Evolutionary conservation across 2,888 invertebrate genomes (phyloP).

Genomic region (Helleia helle): DNA sequence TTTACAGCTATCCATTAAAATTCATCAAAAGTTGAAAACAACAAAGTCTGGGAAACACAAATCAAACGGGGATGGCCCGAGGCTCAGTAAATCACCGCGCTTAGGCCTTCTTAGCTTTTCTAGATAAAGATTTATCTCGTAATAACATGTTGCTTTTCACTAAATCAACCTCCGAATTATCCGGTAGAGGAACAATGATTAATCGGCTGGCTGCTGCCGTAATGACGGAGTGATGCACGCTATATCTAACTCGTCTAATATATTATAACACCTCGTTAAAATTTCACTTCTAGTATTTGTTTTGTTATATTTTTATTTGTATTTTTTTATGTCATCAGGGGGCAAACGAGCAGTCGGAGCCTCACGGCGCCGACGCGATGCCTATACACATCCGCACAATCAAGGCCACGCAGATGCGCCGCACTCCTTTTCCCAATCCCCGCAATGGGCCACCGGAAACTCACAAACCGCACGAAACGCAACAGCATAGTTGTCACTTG

Average conservation of each 20-base stretch:
- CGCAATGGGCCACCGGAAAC: no score
- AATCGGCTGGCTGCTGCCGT: constrained; percentile 59
- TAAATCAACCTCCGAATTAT: constrained; percentile 74
- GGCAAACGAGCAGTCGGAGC: no score
- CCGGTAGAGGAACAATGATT: constrained; percentile 70
- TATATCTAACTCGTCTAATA: constrained; percentile 13
- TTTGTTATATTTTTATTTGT: no score
- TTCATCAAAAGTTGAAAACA: constrained; percentile 67
- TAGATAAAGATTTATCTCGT: constrained; percentile 74
- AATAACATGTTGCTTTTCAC: constrained; percentile 73
- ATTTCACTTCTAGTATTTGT: no score
- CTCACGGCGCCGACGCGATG: no score
- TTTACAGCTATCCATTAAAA: constrained; percentile 66
- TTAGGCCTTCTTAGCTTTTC: constrained; percentile 74
- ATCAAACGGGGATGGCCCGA: constrained; percentile 59
- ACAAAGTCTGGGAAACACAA: constrained; percentile 57
- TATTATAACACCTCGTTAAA: neutral
- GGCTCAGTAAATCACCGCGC: constrained; percentile 66
- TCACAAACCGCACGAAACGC: no score
- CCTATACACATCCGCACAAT: no score
- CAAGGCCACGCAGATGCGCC: no score
- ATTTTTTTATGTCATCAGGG: no score
- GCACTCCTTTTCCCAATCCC: no score
- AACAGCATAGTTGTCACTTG: no score
- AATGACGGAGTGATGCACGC: constrained; percentile 36